Evolutionary conservation across 2,888 invertebrate genomes (phyloP).

Genomic region (Standfussiana lucernea): DNA sequence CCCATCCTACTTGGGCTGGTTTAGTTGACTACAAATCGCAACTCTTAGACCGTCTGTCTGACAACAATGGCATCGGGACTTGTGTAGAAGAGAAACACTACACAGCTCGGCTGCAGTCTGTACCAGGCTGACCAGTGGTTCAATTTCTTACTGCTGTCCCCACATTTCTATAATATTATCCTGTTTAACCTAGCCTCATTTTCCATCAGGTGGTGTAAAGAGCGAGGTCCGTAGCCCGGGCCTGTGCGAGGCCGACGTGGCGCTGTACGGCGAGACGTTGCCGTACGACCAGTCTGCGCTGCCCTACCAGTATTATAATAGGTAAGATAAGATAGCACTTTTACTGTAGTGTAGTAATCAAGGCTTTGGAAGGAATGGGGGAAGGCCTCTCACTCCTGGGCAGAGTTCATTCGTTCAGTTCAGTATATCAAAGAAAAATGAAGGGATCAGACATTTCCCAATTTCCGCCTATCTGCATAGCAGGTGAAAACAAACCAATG

Average conservation of each 20-base stretch:
- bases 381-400: neutral
- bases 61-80: neutral
- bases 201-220: slow-evolving; percentile 90
- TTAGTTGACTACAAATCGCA: neutral
- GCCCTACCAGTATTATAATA: slow-evolving; percentile 94
- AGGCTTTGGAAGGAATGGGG: neutral
- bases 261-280: slow-evolving; percentile 88
- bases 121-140: neutral
- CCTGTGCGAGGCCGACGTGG: slow-evolving; percentile 90
- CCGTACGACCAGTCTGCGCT: slow-evolving; percentile 90
- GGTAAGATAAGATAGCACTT: slow-evolving; percentile 83
- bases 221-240: slow-evolving; percentile 94
- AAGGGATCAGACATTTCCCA: neutral
- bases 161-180: neutral
- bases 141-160: neutral
- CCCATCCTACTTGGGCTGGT: neutral
- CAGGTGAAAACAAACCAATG: neutral
- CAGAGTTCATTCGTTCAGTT: neutral
- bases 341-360: neutral
- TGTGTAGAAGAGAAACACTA: neutral
- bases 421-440: neutral
- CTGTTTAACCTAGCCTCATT: neutral
- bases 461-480: neutral
- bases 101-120: neutral
- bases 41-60: neutral